These are phyloP conservation scores for Hypsopygia costalis DNA, from an alignment of 2,888 invertebrate genomes.

Conservation along the genomic window DNA sequence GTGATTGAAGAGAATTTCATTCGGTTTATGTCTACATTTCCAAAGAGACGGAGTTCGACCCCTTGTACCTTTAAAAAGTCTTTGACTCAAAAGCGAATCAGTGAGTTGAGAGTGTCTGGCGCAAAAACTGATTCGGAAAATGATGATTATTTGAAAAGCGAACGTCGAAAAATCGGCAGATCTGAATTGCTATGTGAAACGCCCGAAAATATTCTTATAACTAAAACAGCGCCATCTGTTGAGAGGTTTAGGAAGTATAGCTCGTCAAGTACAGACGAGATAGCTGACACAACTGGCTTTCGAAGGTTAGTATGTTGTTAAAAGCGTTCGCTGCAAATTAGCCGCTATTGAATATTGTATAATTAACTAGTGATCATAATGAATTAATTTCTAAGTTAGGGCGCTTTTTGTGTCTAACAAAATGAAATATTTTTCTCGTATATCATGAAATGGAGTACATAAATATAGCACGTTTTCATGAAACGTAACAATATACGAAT, in stretches of 20 bases:
- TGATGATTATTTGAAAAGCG: constrained; percentile 38
- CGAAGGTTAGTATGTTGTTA: too few relatives aligned
- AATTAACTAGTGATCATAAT: too few relatives aligned
- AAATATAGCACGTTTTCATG: too few relatives aligned
- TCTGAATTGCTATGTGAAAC: constrained; percentile 42
- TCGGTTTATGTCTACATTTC: constrained; percentile 40
- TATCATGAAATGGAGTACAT: too few relatives aligned
- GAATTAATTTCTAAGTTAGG: too few relatives aligned
- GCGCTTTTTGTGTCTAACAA: too few relatives aligned
- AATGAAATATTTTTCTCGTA: too few relatives aligned
- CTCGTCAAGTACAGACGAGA: constrained; percentile 51
- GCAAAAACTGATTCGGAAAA: constrained; percentile 62
- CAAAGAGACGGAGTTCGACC: constrained; percentile 58
- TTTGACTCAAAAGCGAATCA: constrained; percentile 38
- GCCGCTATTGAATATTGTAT: too few relatives aligned
- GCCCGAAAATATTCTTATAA: constrained; percentile 57
- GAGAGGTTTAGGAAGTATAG: constrained; percentile 49
- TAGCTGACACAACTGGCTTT: constrained; percentile 10
- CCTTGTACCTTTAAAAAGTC: constrained; percentile 34
- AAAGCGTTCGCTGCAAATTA: too few relatives aligned
- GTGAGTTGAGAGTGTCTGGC: constrained; percentile 45
- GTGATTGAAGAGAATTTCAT: constrained; percentile 48
- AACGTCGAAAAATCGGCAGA: constrained; percentile 17
- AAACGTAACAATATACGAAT: too few relatives aligned
- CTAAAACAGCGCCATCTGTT: constrained; percentile 66